A percentile compares a stretch with the other conserved stretches of the same genome.
phyloP scores from a whole-genome alignment of 2,797 vertebrate genomes.

The Scarus forsteni region DNA sequence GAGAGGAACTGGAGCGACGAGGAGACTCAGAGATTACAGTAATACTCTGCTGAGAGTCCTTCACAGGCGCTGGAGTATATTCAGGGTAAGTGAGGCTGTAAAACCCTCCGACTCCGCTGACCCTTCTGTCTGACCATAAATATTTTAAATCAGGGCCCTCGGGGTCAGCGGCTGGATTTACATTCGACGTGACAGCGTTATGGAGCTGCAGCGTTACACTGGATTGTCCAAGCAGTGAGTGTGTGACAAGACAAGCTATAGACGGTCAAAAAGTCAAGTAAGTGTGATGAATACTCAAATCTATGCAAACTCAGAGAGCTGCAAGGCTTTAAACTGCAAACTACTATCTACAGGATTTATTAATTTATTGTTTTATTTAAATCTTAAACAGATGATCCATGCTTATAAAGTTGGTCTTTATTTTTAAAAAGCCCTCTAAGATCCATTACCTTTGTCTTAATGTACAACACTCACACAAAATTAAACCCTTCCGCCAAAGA shows the following conservation, averaged over 20 bases:
- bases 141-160: slow-evolving; percentile 47
- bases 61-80: slow-evolving; percentile 44
- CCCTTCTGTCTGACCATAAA: slow-evolving; percentile 56
- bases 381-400: too few relatives aligned
- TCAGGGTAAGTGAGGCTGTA: slow-evolving; percentile 41
- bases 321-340: too few relatives aligned
- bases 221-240: slow-evolving; percentile 8
- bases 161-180: slow-evolving; percentile 56
- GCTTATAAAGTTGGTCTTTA: too few relatives aligned
- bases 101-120: slow-evolving; percentile 51
- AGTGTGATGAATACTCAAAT: too few relatives aligned
- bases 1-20: slow-evolving; percentile 15
- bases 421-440: too few relatives aligned
- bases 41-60: slow-evolving; percentile 40
- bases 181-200: slow-evolving; percentile 33
- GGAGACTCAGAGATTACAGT: slow-evolving; percentile 37
- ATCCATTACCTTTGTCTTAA: too few relatives aligned
- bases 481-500: too few relatives aligned
- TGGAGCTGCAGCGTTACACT: slow-evolving; percentile 30
- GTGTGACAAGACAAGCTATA: neutral
- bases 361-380: too few relatives aligned
- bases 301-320: too few relatives aligned
- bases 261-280: neutral
- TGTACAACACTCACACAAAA: too few relatives aligned
- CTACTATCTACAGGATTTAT: too few relatives aligned